Base-by-base conservation (phyloP, 2,888 invertebrate genomes). In the Ethmia dodecea region DNA sequence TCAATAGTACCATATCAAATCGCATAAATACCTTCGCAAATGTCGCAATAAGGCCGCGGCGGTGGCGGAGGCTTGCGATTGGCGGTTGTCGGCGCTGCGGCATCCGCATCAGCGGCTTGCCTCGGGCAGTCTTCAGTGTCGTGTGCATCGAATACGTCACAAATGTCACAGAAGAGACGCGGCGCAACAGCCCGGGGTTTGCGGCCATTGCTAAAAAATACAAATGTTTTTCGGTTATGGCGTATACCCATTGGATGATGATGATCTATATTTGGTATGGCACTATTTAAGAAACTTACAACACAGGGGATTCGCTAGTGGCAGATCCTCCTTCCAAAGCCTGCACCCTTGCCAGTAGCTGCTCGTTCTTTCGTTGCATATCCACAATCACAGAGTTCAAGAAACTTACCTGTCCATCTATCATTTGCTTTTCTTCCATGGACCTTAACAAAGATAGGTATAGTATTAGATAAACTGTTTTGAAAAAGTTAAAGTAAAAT, bases 81-180 rank as follows among this genome's bases (percentile, higher is more conserved):
- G 35, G 29, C 44, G 14, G 12, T 54, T 49, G 48, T 69, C 58
- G 45, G 60, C 45, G 12, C 55, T 22, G 86, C 78, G 33, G 88
- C 86, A 33, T 88, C 89, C 32, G 55, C 52, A 28, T 89, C 90
- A 26, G 87, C 89, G 11, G 91, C 91, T 80, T 98, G 98, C 29
- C 90, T 86, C 18, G 98, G 97, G 69, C 98, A 99, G 67, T 99
- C 98, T 73, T 98, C 98, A 0, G 98, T 99, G 74, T 99, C 98
- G 71, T 99, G 99, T 37, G 92, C 88, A 84, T 99, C 98, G 84
- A 98, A 99, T 70, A 92, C 90, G 84, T 98, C 98, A 77, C 98
- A 99, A 58, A 98, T 98, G 88, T 99, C 98, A 88, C 98, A 99
- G 88, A 96, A 98, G 62, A 94, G 79, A 13, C 98, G 92, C 26